These are phyloP conservation scores for Physeter macrocephalus DNA, from an alignment of 2,113 vertebrate genomes.

Conservation along the genomic window DNA sequence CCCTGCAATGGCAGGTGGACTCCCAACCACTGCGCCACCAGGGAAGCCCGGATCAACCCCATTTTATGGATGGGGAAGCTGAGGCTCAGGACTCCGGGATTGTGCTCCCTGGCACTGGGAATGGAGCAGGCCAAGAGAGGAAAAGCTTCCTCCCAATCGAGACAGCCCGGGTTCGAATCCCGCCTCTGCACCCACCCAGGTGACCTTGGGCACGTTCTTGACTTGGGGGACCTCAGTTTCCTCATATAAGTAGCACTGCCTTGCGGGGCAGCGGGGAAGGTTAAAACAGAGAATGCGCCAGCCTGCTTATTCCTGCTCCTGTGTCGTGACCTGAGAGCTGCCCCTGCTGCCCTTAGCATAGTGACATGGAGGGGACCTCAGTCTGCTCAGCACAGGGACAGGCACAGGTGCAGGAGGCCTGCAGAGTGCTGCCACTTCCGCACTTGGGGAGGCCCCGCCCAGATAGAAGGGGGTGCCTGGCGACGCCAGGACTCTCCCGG, in stretches of 20 bases:
- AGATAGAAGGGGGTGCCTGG: neutral
- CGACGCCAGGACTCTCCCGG: neutral
- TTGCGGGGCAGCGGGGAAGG: neutral
- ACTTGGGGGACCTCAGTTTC: neutral
- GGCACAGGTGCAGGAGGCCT: too few species aligned
- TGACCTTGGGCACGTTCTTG: neutral
- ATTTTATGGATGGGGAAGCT: neutral
- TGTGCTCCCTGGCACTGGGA: neutral
- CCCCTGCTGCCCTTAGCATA: neutral
- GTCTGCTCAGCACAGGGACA: neutral
- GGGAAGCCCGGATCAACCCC: too few species aligned
- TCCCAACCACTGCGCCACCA: too few species aligned
- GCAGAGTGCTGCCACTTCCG: too few species aligned
- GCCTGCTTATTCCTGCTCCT: accelerated
- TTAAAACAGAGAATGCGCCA: neutral
- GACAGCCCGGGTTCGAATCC: accelerated
- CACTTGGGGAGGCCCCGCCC: accelerated
- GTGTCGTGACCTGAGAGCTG: neutral
- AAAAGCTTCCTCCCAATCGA: neutral
- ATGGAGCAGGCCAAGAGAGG: neutral
- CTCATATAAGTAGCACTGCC: neutral
- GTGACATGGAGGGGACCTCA: neutral
- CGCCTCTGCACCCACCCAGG: accelerated
- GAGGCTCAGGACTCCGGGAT: neutral
- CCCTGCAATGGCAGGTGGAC: too few species aligned